A percentile compares a stretch with the other conserved stretches of the same genome.
phyloP scores from a whole-genome alignment of 2,888 invertebrate species.

The Drosophila meridionalis region DNA sequence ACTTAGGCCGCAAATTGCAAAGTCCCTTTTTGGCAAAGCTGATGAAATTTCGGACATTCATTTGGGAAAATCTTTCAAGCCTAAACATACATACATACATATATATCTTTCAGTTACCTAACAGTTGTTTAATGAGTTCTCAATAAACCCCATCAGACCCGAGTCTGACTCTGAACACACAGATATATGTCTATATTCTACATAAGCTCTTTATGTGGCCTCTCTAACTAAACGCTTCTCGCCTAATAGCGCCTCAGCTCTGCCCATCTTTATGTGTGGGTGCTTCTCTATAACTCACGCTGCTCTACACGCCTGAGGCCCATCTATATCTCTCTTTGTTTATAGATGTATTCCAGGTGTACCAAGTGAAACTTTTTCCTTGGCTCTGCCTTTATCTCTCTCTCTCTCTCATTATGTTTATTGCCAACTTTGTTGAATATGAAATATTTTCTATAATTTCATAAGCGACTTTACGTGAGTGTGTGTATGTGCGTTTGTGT shows the following conservation, averaged over 20 bases:
- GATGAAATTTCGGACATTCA: constrained; percentile 47
- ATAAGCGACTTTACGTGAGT: constrained; percentile 28
- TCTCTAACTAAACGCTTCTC: constrained; percentile 52
- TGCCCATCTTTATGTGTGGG: constrained; percentile 17
- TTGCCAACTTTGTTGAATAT: constrained; percentile 39
- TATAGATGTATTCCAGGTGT: not conserved
- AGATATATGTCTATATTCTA: constrained; percentile 5
- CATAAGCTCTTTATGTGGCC: constrained; percentile 21
- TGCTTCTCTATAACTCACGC: constrained; percentile 13
- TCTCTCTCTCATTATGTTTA: constrained; percentile 47
- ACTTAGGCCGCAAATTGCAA: constrained; percentile 36
- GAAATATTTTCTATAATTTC: constrained; percentile 68
- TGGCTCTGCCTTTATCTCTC: constrained; percentile 12
- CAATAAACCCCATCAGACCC: constrained; percentile 36
- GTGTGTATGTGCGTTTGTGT: not conserved
- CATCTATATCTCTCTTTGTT: constrained; percentile 7
- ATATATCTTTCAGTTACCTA: constrained; percentile 7
- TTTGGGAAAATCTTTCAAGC: constrained; percentile 19
- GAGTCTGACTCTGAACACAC: not conserved
- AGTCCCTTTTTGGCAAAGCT: constrained; percentile 41
- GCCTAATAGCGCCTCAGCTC: constrained; percentile 54
- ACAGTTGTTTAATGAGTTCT: constrained; percentile 29
- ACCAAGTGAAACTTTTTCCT: constrained; percentile 46
- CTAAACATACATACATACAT: not conserved
- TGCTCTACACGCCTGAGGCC: constrained; percentile 62